Base-by-base conservation (phyloP, 2,888 invertebrate species). In the Dryobotodes eremita region DNA sequence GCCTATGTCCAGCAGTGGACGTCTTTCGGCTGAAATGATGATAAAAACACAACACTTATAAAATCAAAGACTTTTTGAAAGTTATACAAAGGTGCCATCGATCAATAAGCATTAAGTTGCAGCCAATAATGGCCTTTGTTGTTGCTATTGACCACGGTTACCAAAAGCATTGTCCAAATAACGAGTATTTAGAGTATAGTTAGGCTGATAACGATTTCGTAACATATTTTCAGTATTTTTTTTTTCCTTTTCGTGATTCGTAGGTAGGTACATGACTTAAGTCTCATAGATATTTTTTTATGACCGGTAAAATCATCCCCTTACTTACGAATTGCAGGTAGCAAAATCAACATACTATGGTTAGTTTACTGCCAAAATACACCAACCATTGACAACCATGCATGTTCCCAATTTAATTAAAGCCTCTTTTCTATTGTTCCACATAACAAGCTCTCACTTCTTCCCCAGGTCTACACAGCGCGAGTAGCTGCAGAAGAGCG, bases 401-500 rank as follows among this genome's bases (percentile, higher is more conserved):
- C 17, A n/a, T 23, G 36, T n/a, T 23, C 5, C 1, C 1, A 8
- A 5, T 13, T 50, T 42, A 8, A 4, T 42, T 42, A 65, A 26
- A 20, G 13, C 10, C 15, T 31, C 5, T 23, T 36, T 23, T 23
- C 15, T 15, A 26, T 50, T n/a, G 42, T 83, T 53, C n/a, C 31
- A 46, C 17, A 57, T 59, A 66, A 66, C 48, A 50, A 55, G 20
- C 23, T 46, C 1, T n/a, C 17, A 57, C 8, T 42, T 57, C 85
- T 91, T 66, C 89, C 84, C 0, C 93, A 96, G 94, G 97, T 97
- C 55, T 94, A 93, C 78, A 95, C 95, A 42, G 97, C 97, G 0
- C 97, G 97, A 70, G 95, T 94, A 0, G 94, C 95, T 1, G 97
- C 97, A 0, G 96, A 97, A 84, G 96, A 97, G 82, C 97, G 97